These are phyloP conservation scores for Graptemys geographica DNA, from an alignment of 2,797 vertebrate species.

Conservation along the genomic window DNA sequence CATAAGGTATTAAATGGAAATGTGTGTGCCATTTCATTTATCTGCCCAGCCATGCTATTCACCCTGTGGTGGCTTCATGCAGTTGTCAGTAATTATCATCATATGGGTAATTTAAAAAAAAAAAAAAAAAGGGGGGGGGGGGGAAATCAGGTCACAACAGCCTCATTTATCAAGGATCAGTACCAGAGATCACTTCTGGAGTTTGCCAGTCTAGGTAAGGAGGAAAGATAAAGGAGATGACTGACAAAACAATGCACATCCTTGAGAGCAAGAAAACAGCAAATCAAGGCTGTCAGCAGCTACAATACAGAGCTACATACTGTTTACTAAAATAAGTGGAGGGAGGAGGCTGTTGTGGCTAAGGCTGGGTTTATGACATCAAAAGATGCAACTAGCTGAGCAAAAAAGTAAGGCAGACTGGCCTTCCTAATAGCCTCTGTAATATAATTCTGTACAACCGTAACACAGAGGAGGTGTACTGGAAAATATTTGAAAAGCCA, in stretches of 20 bases:
- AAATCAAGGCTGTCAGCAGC: not conserved
- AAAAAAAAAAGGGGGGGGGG: not conserved
- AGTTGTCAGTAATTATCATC: not conserved
- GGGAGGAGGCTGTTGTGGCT: not conserved
- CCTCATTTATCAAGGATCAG: not conserved
- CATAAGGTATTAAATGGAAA: not conserved
- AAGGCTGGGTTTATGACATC: not conserved
- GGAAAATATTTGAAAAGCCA: conserved; percentile 12
- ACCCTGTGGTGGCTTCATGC: not conserved
- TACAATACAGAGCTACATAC: not conserved
- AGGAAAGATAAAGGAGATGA: not conserved
- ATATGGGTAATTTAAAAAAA: not conserved
- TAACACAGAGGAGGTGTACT: not conserved
- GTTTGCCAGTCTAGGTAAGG: not conserved
- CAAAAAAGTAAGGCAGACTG: not conserved
- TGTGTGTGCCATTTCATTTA: not conserved
- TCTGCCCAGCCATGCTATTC: not conserved
- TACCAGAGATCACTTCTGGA: not conserved
- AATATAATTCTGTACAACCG: not conserved
- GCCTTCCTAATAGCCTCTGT: not conserved
- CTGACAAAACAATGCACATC: not conserved
- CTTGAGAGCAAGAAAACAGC: not conserved
- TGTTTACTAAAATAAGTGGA: not conserved
- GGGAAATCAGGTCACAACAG: not conserved
- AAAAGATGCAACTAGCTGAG: not conserved